phyloP scores from a whole-genome alignment of 2,888 invertebrate genomes.

The Drosophila borborema region DNA sequence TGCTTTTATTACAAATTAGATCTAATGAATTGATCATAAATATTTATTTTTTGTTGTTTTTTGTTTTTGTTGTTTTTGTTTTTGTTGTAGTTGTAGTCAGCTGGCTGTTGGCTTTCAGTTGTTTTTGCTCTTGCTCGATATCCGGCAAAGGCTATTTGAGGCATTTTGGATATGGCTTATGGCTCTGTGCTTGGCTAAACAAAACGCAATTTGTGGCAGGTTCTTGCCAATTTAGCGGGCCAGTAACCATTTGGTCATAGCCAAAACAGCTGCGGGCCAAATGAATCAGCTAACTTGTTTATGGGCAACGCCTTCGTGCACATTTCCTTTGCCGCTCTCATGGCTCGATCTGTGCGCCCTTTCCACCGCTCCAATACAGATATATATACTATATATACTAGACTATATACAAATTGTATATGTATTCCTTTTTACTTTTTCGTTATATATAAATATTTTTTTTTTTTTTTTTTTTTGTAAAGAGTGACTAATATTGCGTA shows the following conservation, averaged over 20 bases:
- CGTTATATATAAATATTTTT: too few relatives aligned
- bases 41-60: not conserved
- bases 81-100: not conserved
- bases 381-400: not conserved
- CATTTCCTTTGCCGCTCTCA: constrained; percentile 11
- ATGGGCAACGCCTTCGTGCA: constrained; percentile 26
- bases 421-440: not conserved
- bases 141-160: not conserved
- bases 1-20: not conserved
- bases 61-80: too few relatives aligned
- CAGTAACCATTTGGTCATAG: constrained; percentile 11
- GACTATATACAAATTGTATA: not conserved
- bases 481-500: not conserved
- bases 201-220: constrained; percentile 22
- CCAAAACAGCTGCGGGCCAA: constrained; percentile 37
- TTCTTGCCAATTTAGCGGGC: constrained; percentile 27
- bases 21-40: not conserved
- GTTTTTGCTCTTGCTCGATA: not conserved
- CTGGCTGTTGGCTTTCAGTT: not conserved
- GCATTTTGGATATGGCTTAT: not conserved
- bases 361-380: not conserved
- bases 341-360: constrained; percentile 14
- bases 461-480: not conserved
- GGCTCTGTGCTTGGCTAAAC: not conserved
- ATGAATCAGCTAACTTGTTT: constrained; percentile 46